phyloP scores from a whole-genome alignment of 2,888 invertebrate genomes.

The Luperina testacea region DNA sequence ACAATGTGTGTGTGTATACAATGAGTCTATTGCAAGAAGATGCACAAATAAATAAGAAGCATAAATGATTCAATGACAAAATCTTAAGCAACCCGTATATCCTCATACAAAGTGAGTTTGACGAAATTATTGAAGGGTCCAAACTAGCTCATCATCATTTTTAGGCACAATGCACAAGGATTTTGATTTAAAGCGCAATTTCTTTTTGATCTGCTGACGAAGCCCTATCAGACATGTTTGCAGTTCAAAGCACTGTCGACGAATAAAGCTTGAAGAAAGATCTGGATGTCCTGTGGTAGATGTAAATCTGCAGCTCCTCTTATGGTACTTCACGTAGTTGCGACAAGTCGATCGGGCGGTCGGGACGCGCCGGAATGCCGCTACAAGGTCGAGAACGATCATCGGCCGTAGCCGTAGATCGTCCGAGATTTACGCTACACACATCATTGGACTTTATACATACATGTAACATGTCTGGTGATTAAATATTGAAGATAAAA shows the following conservation, averaged over 20 bases:
- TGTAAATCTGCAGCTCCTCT: constrained; percentile 29
- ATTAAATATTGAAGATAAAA: constrained; percentile 25
- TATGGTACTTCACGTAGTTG: constrained; percentile 36
- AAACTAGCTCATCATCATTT: not conserved
- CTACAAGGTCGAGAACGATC: constrained; percentile 86
- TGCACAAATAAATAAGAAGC: not conserved
- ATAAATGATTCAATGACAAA: not conserved
- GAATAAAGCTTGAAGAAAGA: constrained; percentile 1
- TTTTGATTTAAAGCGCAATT: not conserved
- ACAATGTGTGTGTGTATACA: not conserved
- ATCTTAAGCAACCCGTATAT: not conserved
- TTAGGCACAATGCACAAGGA: not conserved
- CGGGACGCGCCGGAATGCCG: constrained; percentile 77
- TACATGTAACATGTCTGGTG: constrained; percentile 17
- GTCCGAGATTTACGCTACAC: constrained; percentile 73
- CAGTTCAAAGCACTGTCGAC: not conserved
- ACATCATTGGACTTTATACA: constrained; percentile 42
- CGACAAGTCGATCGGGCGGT: constrained; percentile 46
- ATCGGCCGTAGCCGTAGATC: constrained; percentile 81
- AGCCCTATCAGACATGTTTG: not conserved
- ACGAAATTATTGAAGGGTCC: not conserved
- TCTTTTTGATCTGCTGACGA: not conserved
- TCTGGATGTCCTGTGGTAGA: constrained; percentile 5
- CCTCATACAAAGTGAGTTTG: not conserved
- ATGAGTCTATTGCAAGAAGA: not conserved